A percentile compares a stretch with the other conserved stretches of the same genome.
Evolutionary conservation across 2,888 invertebrate species (phyloP).

Genomic region (Himalopsyche anomala): DNA sequence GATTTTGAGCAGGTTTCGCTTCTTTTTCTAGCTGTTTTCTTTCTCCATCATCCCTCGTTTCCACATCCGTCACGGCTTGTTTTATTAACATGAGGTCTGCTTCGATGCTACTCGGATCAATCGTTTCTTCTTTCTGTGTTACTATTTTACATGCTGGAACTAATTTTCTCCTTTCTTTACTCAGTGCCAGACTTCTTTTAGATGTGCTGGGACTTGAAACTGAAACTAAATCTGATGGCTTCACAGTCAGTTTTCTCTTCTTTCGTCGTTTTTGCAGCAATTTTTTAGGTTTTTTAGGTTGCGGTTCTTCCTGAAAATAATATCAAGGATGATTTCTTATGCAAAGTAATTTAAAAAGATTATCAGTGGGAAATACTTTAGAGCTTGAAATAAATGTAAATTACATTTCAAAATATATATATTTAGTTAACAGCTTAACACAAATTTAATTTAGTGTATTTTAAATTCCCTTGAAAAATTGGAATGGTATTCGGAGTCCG

Average conservation of each 20-base stretch:
- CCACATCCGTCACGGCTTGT: constrained; percentile 68
- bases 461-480: no score
- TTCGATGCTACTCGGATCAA: constrained; percentile 68
- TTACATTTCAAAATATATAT: no score
- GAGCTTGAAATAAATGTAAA: no score
- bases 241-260: constrained; percentile 27
- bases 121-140: constrained; percentile 4
- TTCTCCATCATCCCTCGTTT: constrained; percentile 19
- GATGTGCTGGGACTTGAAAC: constrained; percentile 67
- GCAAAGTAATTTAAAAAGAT: no score
- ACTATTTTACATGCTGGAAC: not conserved
- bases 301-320: constrained; percentile 60
- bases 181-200: constrained; percentile 68
- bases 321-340: no score
- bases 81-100: constrained; percentile 74
- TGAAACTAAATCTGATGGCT: not conserved
- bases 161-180: constrained; percentile 45
- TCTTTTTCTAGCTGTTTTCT: not conserved
- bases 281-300: constrained; percentile 60
- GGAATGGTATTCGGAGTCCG: no score
- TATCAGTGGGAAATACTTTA: no score
- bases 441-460: no score
- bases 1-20: not conserved
- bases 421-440: no score
- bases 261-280: constrained; percentile 54